Evolutionary conservation across 2,888 invertebrate species (phyloP), one percentile per base, ranked within the genome.

Genomic region (Ommatoiulus sabulosus): DNA sequence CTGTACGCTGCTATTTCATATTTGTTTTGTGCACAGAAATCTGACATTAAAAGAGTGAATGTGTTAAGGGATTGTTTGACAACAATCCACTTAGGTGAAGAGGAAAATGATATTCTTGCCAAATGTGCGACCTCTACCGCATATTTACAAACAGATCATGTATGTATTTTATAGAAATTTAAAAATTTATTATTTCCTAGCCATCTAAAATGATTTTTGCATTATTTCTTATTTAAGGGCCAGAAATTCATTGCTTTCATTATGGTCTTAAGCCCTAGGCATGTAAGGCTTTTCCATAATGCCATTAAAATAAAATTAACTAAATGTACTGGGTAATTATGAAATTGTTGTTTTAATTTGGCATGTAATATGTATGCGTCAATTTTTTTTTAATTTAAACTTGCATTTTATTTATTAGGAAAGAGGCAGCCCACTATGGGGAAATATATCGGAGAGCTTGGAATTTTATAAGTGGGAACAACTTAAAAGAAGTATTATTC

Each of bases 381-480:
- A 86, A 17, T 2, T 86, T 12, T 43, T n/a, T 12, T 44, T 46
- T 44, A 43, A 24, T 17, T 24, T 15, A 20, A 24, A 52, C 35
- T 52, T 46, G 15, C 20, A 52, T 52, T 46, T 46, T 87, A 24
- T 87, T 35, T 35, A 43, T 12, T 52, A 87, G 87, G 7, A 48
- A 44, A 20, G 87, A 87, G 5, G 3, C 52, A 10, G 43, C 17
- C 12, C 24, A 87, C 52, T 87, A 87, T 57, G 87, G 87, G 12
- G 87, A 87, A 52, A 57, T 87, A 43, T 87, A 87, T 24, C n/a
- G 17, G 17, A 87, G 35, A 87, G 52, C 52, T 87, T 87, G 87
- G 87, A 10, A 43, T 87, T 87, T 15, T 48, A 24, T 24, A 6
- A 46, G 17, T 48, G 86, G 48, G 17, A 52, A 87, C 48, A 52